Percentiles rank a stretch among this genome's conserved stretches.
Conservation (phyloP, 2,797 vertebrate genomes). For the Euthynnus affinis region DNA sequence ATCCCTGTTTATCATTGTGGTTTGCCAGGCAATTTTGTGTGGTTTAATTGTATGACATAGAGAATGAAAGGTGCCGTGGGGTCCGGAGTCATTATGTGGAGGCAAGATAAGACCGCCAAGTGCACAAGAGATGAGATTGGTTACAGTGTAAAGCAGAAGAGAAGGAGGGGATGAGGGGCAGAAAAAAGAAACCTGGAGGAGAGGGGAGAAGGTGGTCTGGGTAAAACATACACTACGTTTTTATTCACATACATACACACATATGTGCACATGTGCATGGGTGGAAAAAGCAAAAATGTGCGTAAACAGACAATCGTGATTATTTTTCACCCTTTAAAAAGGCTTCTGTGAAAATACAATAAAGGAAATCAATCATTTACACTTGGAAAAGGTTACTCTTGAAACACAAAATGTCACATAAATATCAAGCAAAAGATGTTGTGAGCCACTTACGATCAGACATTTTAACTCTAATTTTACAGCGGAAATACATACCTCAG, state of each 20-base stretch:
- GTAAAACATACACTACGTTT: background rate
- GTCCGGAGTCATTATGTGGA: conserved; percentile 23
- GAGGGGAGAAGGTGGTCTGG: background rate
- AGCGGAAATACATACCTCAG: background rate
- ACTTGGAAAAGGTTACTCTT: conserved; percentile 15
- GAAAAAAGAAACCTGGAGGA: conserved; percentile 6
- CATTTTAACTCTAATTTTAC: background rate
- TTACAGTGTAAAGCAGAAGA: background rate
- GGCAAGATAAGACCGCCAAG: conserved; percentile 15
- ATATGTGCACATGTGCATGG: background rate
- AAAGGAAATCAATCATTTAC: conserved; percentile 4
- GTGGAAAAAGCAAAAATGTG: background rate
- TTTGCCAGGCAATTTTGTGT: conserved; percentile 10
- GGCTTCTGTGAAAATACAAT: background rate
- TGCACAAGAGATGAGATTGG: conserved; percentile 18
- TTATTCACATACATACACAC: background rate
- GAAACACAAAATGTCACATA: conserved; percentile 46
- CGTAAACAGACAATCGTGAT: background rate
- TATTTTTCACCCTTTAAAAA: background rate
- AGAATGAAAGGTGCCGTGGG: conserved; percentile 26
- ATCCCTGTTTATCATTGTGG: conserved; percentile 26
- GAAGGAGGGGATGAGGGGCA: background rate
- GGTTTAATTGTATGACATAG: conserved; percentile 25
- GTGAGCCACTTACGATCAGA: background rate
- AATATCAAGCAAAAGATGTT: conserved; percentile 34